These are phyloP conservation scores for Diadophis punctatus DNA, from an alignment of 2,113 vertebrate species.

Conservation along the genomic window DNA sequence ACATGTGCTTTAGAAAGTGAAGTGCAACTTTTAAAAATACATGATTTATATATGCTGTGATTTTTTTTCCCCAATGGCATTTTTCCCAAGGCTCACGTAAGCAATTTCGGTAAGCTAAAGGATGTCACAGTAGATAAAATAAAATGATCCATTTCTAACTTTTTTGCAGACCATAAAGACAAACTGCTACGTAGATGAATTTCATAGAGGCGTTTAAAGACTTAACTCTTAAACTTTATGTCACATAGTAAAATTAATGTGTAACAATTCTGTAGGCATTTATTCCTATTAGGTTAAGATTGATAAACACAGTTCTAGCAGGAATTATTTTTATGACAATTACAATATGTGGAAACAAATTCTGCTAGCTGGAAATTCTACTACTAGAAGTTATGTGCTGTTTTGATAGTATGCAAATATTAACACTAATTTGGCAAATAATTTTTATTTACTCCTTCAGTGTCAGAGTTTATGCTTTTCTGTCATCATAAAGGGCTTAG, in stretches of 20 bases:
- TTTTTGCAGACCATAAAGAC: neutral
- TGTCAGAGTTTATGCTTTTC: neutral
- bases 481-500: neutral
- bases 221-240: slow-evolving; percentile 18
- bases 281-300: neutral
- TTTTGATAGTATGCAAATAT: neutral
- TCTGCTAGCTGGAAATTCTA: neutral
- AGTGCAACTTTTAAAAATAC: neutral
- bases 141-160: neutral
- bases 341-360: neutral
- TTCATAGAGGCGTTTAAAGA: slow-evolving; percentile 18
- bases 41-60: neutral
- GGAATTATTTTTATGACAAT: neutral
- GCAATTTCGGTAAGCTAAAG: neutral
- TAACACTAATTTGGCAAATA: neutral
- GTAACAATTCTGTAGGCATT: slow-evolving; percentile 35
- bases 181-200: accelerated
- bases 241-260: neutral
- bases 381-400: neutral
- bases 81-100: neutral
- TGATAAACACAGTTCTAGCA: neutral
- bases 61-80: neutral
- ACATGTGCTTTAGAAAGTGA: neutral
- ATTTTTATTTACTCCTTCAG: neutral
- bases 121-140: neutral